Percentiles rank a stretch among this genome's conserved stretches.
Conservation (phyloP, 2,888 invertebrate genomes). For the Neelides folsomi region DNA sequence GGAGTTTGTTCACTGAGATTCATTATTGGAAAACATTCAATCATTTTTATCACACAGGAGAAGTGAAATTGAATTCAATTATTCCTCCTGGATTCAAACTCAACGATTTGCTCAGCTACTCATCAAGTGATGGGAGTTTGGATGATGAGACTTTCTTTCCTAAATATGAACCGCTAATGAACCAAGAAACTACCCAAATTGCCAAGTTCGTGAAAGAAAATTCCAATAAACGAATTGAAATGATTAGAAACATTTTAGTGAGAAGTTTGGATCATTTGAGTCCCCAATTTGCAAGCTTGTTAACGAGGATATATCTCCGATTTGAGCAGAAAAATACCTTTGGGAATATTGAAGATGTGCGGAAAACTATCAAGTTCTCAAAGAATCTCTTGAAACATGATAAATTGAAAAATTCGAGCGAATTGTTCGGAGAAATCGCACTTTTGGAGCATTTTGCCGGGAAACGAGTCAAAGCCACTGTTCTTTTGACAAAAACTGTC, state of each 20-base stretch:
- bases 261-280: conserved; percentile 14
- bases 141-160: not conserved
- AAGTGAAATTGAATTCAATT: not conserved
- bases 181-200: not conserved
- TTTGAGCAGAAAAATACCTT: conserved; percentile 22
- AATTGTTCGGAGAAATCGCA: conserved; percentile 24
- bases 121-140: not conserved
- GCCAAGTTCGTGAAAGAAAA: conserved; percentile 10
- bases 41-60: conserved; percentile 16
- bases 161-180: not conserved
- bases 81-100: conserved; percentile 29
- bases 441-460: conserved; percentile 27
- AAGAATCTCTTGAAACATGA: conserved; percentile 25
- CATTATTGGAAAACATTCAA: conserved; percentile 26
- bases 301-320: conserved; percentile 23
- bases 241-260: conserved; percentile 16
- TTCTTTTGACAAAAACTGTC: conserved; percentile 23
- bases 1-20: conserved; percentile 25
- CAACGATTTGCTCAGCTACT: conserved; percentile 7
- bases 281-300: conserved; percentile 16
- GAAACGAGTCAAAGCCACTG: conserved; percentile 5
- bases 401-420: conserved; percentile 22
- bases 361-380: conserved; percentile 16
- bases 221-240: conserved; percentile 9
- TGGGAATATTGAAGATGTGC: conserved; percentile 4